These are phyloP conservation scores for Hystrix cristata DNA, from an alignment of 2,113 vertebrate species.

Conservation along the genomic window DNA sequence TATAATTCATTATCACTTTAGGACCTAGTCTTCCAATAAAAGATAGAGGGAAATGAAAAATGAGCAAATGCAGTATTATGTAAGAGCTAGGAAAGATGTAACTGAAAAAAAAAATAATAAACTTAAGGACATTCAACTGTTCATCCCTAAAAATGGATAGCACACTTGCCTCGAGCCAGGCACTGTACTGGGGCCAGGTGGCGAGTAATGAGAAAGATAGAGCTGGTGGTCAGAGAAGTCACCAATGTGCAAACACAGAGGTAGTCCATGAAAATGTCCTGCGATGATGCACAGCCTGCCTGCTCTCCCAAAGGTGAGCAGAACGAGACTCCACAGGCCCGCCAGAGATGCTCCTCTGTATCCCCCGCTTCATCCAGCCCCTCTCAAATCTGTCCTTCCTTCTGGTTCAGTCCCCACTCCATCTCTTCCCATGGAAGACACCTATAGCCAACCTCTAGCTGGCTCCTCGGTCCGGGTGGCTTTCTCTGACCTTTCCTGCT, in stretches of 20 bases:
- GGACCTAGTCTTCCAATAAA: neutral
- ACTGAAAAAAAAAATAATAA: neutral
- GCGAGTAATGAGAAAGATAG: rapidly evolving
- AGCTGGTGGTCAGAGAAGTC: neutral
- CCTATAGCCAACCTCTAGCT: neutral
- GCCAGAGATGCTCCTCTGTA: neutral
- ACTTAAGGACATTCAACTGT: neutral
- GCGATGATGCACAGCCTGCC: neutral
- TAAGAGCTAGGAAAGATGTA: neutral
- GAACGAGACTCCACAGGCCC: too few relatives aligned
- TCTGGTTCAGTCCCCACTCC: rapidly evolving
- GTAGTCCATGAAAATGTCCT: rapidly evolving
- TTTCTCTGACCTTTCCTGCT: neutral
- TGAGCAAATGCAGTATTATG: neutral
- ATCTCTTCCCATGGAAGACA: neutral
- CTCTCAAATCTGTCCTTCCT: neutral
- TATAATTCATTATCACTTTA: neutral
- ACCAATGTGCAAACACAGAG: neutral
- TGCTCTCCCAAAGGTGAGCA: too few relatives aligned
- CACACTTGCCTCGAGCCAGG: neutral
- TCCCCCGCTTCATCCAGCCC: neutral
- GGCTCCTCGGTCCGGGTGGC: neutral
- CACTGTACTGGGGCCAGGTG: rapidly evolving
- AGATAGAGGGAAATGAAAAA: neutral
- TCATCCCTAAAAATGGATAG: neutral